A percentile compares a stretch with the other conserved stretches of the same genome.
Evolutionary conservation across 1,140 invertebrate species (phyloP).

Genomic region (Aphelinus certus): DNA sequence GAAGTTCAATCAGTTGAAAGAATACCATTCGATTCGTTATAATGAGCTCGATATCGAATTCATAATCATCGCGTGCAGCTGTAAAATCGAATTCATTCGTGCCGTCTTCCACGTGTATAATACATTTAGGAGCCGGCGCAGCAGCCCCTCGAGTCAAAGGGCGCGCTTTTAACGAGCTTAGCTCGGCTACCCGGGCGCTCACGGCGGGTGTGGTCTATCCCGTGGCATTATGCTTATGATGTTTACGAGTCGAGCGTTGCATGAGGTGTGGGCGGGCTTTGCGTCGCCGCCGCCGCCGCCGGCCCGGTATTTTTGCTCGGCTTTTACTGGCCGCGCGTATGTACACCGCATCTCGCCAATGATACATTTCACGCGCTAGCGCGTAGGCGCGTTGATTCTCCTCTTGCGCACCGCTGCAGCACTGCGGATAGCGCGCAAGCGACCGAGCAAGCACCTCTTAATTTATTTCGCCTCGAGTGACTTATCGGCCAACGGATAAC

Average conservation of each 20-base stretch:
- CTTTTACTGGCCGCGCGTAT: conserved; percentile 43
- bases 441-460: neutral
- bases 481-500: neutral
- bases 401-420: too few relatives aligned
- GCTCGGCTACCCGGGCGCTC: too few relatives aligned
- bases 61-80: too few relatives aligned
- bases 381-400: neutral
- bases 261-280: neutral
- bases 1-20: too few relatives aligned
- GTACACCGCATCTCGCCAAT: neutral
- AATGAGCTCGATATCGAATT: too few relatives aligned
- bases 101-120: too few relatives aligned
- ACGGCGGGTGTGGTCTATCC: conserved; percentile 48
- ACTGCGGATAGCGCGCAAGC: too few relatives aligned
- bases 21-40: too few relatives aligned
- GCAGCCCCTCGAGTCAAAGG: too few relatives aligned
- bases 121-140: too few relatives aligned
- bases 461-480: conserved; percentile 20
- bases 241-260: conserved; percentile 48
- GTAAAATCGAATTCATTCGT: too few relatives aligned
- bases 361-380: conserved; percentile 24
- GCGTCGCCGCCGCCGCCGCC: neutral
- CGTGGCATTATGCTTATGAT: conserved; percentile 48
- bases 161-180: too few relatives aligned
- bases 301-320: conserved; percentile 40